phyloP scores from a whole-genome alignment of 2,113 vertebrate genomes.

The Pionites leucogaster region DNA sequence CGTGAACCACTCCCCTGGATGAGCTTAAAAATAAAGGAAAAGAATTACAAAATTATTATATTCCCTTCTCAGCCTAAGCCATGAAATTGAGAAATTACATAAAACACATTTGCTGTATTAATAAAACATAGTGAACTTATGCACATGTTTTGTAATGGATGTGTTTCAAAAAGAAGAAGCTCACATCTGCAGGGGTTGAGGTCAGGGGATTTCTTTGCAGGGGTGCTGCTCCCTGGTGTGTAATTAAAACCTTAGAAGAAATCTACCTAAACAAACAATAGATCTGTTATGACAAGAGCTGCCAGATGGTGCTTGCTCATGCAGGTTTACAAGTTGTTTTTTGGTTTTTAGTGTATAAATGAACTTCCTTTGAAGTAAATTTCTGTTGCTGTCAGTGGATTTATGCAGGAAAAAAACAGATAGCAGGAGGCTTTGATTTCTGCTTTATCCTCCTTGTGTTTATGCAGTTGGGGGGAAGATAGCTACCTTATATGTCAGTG shows the following conservation, averaged over 20 bases:
- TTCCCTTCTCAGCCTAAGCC: background rate
- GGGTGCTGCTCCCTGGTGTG: background rate
- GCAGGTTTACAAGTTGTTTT: background rate
- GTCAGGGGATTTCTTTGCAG: background rate
- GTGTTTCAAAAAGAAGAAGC: background rate
- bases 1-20: background rate
- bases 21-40: background rate
- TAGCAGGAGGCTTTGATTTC: background rate
- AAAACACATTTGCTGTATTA: background rate
- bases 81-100: background rate
- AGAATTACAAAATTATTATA: background rate
- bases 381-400: background rate
- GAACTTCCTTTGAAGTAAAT: background rate
- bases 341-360: background rate
- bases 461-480: background rate
- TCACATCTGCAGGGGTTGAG: background rate
- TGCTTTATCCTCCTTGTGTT: background rate
- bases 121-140: background rate
- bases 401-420: background rate
- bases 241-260: slow-evolving; percentile 30
- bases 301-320: background rate
- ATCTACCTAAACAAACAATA: slow-evolving; percentile 40
- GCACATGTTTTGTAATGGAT: background rate
- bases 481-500: background rate
- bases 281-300: background rate